Evolutionary conservation across 2,113 vertebrate species (phyloP), one percentile per base, ranked within the genome.

Genomic region (Gymnogyps californianus): DNA sequence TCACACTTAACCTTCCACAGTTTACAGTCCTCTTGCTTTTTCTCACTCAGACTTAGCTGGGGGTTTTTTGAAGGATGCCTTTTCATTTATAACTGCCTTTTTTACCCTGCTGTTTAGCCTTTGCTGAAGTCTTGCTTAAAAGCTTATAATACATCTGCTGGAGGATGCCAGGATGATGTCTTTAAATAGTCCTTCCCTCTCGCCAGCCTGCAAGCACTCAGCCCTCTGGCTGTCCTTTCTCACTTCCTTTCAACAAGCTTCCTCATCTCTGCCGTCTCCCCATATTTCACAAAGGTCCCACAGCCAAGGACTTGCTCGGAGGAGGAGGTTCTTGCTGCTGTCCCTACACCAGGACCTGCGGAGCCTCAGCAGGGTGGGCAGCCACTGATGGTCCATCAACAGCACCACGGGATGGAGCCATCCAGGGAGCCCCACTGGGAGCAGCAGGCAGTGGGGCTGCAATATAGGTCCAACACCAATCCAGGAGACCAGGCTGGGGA

Each of bases 81-180:
- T 76, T 93, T 85, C 91, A 85, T 95, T 96, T 96, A 93, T 79
- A 93, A 34, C 70, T 80, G 93, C 61, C 52, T 76, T 87, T 93
- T 52, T 87, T 51, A 19, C 36, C 51, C 83, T 55, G 67, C 51
- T 95, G 89, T 92, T 97, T 87, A 93, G 64, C 77, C 83, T 93
- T 95, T 49, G 32, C 81, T 79, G 62, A 89, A 90, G 75, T 26
- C 86, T 93, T 87, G 59, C 93, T 88, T 93, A 86, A 93, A 93
- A 92, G 34, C 71, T 77, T 74, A 77, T 64, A 52, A 95, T 78
- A 75, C 52, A 79, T 93, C 61, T 93, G 40, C 83, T 87, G 58
- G 42, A 71, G 38, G 65, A 87, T 0, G 10, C 42, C 61, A 82
- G 84, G 44, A 77, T 62, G 31, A 49, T 82, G 40, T 40, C 78